phyloP scores from a whole-genome alignment of 2,888 invertebrate species.

The Patella caerulea region DNA sequence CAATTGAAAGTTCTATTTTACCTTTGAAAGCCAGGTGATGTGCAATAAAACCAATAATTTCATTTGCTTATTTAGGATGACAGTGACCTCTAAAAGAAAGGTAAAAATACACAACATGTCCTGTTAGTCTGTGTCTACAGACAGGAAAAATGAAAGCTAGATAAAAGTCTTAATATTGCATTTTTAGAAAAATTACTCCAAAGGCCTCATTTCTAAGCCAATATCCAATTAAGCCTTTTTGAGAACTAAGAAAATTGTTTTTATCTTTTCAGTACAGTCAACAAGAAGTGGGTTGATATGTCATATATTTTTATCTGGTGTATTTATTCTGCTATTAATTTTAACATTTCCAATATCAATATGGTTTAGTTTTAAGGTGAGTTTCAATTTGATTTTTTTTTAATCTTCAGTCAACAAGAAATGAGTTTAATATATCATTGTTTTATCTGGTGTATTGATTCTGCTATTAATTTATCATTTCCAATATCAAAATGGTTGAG shows the following conservation, averaged over 20 bases:
- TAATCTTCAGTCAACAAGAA: constrained; percentile 42
- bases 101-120: too few relatives aligned
- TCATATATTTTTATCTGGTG: constrained; percentile 39
- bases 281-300: constrained; percentile 39
- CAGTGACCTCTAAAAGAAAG: too few relatives aligned
- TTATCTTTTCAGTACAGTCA: constrained; percentile 43
- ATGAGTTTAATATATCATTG: constrained; percentile 39
- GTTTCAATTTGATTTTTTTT: constrained; percentile 13
- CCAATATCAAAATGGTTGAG: constrained; percentile 62
- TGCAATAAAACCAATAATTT: too few relatives aligned
- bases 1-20: too few relatives aligned
- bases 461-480: constrained; percentile 55
- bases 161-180: too few relatives aligned
- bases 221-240: too few relatives aligned
- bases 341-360: constrained; percentile 61
- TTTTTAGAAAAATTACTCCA: too few relatives aligned
- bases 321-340: constrained; percentile 49
- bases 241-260: not conserved
- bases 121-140: too few relatives aligned
- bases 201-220: too few relatives aligned
- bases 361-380: constrained; percentile 63
- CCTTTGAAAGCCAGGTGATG: too few relatives aligned
- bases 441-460: constrained; percentile 44
- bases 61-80: too few relatives aligned
- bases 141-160: too few relatives aligned